Conservation (phyloP, 1,140 invertebrate genomes). For the Cylas formicarius region DNA sequence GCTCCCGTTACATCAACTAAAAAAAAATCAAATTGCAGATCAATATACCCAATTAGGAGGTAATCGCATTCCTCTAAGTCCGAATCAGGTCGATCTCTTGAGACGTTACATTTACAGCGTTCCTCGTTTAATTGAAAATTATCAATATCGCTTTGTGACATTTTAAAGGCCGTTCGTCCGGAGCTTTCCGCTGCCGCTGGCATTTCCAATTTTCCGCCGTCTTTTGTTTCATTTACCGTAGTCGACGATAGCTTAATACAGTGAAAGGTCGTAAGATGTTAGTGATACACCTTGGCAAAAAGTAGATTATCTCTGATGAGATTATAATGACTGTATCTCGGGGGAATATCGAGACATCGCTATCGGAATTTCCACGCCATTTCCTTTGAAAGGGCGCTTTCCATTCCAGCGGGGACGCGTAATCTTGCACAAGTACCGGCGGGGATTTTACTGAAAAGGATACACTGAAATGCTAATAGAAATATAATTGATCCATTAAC, state of each 20-base stretch:
- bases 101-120: no score
- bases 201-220: no score
- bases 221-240: no score
- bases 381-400: conserved; percentile 19
- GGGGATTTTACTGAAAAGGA: conserved; percentile 15
- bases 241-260: neutral
- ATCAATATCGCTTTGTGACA: no score
- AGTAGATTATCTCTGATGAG: conserved; percentile 24
- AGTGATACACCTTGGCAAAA: conserved; percentile 7
- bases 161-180: no score
- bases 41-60: no score
- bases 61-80: no score
- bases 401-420: conserved; percentile 14
- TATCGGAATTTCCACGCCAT: conserved; percentile 26
- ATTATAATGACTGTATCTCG: conserved; percentile 24
- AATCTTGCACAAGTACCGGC: conserved; percentile 16
- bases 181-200: no score
- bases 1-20: no score
- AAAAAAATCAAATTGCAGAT: no score
- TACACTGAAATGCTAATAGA: conserved; percentile 22
- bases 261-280: neutral
- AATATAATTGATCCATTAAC: conserved; percentile 22
- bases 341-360: conserved; percentile 12
- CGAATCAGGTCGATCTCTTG: no score
- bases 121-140: no score